Percentiles rank a stretch among this genome's conserved stretches.
These are phyloP conservation scores for Microctonus hyperodae DNA, from an alignment of 2,888 invertebrate species.

Conservation along the genomic window DNA sequence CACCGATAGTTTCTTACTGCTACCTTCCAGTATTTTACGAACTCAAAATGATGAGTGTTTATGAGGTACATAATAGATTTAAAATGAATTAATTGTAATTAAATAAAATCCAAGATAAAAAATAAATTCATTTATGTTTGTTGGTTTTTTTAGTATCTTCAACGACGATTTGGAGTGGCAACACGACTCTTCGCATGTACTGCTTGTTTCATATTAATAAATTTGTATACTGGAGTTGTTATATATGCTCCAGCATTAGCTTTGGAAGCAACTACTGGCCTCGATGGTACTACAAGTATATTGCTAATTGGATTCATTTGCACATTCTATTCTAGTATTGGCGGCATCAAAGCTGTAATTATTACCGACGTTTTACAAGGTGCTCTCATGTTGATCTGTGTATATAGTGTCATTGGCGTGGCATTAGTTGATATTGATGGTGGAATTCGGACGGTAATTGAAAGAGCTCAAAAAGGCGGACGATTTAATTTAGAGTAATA, in stretches of 20 bases:
- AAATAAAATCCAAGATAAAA: background rate
- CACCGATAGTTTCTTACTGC: slow-evolving; percentile 78
- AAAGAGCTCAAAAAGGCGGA: slow-evolving; percentile 71
- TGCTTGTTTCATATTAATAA: slow-evolving; percentile 69
- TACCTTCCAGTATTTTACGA: slow-evolving; percentile 88
- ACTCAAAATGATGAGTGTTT: slow-evolving; percentile 84
- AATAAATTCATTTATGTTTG: background rate
- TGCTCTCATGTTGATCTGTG: slow-evolving; percentile 81
- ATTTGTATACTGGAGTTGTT: slow-evolving; percentile 68
- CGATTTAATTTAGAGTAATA: slow-evolving; percentile 74
- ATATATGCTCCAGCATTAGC: slow-evolving; percentile 73
- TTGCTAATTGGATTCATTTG: slow-evolving; percentile 71
- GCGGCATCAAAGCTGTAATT: slow-evolving; percentile 91
- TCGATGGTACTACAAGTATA: slow-evolving; percentile 63
- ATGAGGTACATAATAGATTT: slow-evolving; percentile 70
- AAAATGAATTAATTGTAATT: background rate
- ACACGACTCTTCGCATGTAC: slow-evolving; percentile 66
- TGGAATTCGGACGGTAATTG: slow-evolving; percentile 75
- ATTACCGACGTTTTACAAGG: slow-evolving; percentile 88
- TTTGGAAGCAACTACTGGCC: slow-evolving; percentile 66
- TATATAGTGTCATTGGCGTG: slow-evolving; percentile 78
- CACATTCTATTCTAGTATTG: slow-evolving; percentile 86
- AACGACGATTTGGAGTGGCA: slow-evolving; percentile 66
- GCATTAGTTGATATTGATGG: slow-evolving; percentile 73
- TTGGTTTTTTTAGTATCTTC: slow-evolving; percentile 69